phyloP scores from a whole-genome alignment of 2,888 invertebrate species.

The Villa cingulata region DNA sequence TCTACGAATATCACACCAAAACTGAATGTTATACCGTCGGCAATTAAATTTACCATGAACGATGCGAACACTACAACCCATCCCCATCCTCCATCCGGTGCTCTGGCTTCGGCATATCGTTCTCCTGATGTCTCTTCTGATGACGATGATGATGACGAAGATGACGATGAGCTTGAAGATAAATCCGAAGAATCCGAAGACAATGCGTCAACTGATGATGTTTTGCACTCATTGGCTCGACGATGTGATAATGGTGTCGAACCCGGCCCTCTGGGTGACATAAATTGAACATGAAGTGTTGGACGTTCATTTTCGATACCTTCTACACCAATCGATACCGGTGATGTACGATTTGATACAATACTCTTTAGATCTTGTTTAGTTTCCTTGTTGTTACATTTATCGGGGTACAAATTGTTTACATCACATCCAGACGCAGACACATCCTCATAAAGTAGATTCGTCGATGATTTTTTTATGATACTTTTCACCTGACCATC shows the following conservation, averaged over 20 bases:
- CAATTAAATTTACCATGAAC: constrained; percentile 79
- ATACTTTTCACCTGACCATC: neutral
- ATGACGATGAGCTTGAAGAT: constrained; percentile 32
- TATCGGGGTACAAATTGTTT: no score
- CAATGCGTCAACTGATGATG: constrained; percentile 14
- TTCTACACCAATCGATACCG: neutral
- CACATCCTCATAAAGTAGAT: neutral
- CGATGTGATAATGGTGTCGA: constrained; percentile 13
- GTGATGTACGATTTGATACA: neutral
- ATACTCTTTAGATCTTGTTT: neutral
- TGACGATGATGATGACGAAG: constrained; percentile 38
- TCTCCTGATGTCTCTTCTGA: constrained; percentile 50
- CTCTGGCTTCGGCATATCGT: constrained; percentile 50
- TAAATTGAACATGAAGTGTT: constrained; percentile 45
- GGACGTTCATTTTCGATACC: constrained; percentile 27
- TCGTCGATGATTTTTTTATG: neutral
- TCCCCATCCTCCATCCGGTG: constrained; percentile 85
- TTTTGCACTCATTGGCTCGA: neutral
- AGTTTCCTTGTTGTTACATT: neutral
- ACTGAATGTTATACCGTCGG: constrained; percentile 84
- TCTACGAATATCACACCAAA: constrained; percentile 83
- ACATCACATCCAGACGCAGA: no score
- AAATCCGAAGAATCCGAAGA: constrained; percentile 38
- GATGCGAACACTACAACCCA: constrained; percentile 85
- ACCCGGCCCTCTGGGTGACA: neutral